phyloP scores from a whole-genome alignment of 2,797 vertebrate genomes.

The Myioborus melanocephalus region DNA sequence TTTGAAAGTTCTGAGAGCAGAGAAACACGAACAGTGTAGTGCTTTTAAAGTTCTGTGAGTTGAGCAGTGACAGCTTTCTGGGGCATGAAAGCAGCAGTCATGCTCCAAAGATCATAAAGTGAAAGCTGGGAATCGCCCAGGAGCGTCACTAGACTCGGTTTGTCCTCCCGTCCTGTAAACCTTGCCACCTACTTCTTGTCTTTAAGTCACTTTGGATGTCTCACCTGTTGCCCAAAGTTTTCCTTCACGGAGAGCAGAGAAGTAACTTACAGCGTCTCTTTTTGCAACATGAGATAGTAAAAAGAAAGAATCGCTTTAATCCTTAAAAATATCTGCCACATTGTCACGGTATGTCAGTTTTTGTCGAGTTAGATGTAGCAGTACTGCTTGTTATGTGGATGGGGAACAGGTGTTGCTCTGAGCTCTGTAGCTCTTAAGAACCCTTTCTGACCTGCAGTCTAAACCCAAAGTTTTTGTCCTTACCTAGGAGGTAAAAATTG shows the following conservation, averaged over 20 bases:
- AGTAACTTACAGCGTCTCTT: not conserved
- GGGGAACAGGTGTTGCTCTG: not conserved
- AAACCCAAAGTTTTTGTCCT: not conserved
- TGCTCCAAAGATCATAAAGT: not conserved
- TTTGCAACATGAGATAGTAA: accelerated
- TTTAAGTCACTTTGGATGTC: not conserved
- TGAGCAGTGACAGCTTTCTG: not conserved
- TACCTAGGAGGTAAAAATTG: not conserved
- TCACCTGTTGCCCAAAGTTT: not conserved
- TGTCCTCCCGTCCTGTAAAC: not conserved
- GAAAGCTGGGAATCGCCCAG: not conserved
- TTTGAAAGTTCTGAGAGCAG: not conserved
- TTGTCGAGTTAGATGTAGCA: not conserved
- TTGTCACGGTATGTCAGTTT: accelerated
- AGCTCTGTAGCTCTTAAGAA: not conserved
- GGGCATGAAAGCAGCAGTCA: not conserved
- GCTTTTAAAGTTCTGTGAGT: not conserved
- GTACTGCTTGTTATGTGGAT: not conserved
- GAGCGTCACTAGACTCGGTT: not conserved
- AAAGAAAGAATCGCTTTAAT: not conserved
- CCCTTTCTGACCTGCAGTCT: accelerated
- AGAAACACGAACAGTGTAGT: no score
- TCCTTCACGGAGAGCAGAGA: not conserved
- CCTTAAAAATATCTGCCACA: not conserved
- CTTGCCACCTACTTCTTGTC: not conserved